phyloP scores from a whole-genome alignment of 2,113 vertebrate species.

The Capricornis sumatraensis region DNA sequence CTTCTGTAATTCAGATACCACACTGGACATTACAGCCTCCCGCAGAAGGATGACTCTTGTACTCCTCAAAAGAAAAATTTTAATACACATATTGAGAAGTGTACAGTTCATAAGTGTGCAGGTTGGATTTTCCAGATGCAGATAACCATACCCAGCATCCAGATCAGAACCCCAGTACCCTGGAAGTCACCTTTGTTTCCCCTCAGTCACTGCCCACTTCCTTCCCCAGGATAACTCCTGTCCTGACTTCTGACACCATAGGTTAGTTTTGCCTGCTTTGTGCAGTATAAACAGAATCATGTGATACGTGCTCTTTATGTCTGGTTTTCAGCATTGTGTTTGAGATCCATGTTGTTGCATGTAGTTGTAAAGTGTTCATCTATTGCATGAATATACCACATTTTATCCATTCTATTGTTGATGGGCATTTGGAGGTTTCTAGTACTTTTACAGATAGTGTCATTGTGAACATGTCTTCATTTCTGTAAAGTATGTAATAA shows the following conservation, averaged over 20 bases:
- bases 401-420: conserved; percentile 35
- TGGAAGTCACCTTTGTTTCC: background rate
- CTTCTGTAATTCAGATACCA: background rate
- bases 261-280: background rate
- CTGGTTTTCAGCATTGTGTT: background rate
- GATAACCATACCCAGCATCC: background rate
- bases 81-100: background rate
- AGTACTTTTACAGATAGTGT: background rate
- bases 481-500: background rate
- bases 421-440: conserved; percentile 23
- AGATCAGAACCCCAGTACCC: background rate
- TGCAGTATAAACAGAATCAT: background rate
- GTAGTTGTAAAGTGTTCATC: background rate
- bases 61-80: background rate
- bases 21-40: background rate
- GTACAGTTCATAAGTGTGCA: background rate
- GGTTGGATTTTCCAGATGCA: background rate
- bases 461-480: background rate
- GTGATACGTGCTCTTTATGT: background rate
- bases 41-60: background rate
- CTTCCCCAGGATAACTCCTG: background rate
- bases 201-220: background rate
- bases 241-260: background rate
- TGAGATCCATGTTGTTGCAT: conserved; percentile 9
- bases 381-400: conserved; percentile 30